These are phyloP conservation scores for Oligia fasciuncula DNA, from an alignment of 2,888 invertebrate species.

Conservation along the genomic window DNA sequence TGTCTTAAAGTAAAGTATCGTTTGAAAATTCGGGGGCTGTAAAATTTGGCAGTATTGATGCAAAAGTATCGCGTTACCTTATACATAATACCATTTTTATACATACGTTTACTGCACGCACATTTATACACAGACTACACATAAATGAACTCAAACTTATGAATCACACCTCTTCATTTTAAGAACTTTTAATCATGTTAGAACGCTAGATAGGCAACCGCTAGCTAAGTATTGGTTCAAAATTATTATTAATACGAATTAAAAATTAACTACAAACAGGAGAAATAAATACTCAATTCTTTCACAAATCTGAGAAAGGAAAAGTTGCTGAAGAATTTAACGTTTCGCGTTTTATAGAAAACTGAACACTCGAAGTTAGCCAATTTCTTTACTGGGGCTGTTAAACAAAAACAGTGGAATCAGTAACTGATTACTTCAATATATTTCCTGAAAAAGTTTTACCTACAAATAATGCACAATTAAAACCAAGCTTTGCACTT, in stretches of 20 bases:
- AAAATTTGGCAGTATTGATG: conserved; percentile 20
- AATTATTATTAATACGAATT: conserved; percentile 27
- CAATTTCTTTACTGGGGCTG: background rate
- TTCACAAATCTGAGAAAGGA: background rate
- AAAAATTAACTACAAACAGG: background rate
- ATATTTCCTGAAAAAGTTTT: background rate
- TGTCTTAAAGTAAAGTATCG: background rate
- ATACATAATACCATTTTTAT: conserved; percentile 28
- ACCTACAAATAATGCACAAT: background rate
- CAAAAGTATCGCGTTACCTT: conserved; percentile 13
- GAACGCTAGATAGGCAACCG: conserved; percentile 42
- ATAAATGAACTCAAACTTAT: conserved; percentile 43
- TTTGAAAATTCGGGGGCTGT: background rate
- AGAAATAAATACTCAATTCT: background rate
- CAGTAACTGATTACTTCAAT: background rate
- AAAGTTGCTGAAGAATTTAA: background rate
- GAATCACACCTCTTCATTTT: conserved; percentile 36
- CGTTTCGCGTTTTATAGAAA: background rate
- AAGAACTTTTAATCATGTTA: conserved; percentile 26
- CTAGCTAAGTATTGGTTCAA: conserved; percentile 47
- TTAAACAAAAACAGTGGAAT: background rate
- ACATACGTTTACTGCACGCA: conserved; percentile 46
- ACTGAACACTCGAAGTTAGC: background rate
- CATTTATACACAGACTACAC: conserved; percentile 33
- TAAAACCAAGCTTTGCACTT: background rate